Conservation (phyloP, 2,888 invertebrate genomes). For the Nomada flava region DNA sequence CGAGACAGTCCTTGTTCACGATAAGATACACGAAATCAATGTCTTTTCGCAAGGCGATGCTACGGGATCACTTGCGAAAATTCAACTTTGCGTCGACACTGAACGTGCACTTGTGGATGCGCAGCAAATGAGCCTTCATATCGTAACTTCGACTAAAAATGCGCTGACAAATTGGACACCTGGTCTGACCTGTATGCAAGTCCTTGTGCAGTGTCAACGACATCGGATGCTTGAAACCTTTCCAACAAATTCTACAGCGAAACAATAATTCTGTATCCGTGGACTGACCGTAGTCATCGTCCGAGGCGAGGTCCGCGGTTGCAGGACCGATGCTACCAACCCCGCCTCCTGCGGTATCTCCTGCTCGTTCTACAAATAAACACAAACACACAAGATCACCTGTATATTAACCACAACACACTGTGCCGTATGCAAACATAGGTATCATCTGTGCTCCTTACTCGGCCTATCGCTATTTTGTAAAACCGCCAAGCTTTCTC, state of each 20-base stretch:
- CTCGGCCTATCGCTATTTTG: slow-evolving; percentile 7
- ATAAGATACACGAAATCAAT: not conserved
- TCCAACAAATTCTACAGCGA: slow-evolving; percentile 87
- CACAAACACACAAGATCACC: slow-evolving; percentile 75
- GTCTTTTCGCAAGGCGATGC: not conserved
- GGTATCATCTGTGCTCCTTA: slow-evolving; percentile 8
- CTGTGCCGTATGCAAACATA: slow-evolving; percentile 33
- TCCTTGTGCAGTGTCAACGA: slow-evolving; percentile 88
- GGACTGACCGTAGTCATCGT: slow-evolving; percentile 79
- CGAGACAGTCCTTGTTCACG: not conserved
- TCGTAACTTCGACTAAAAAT: slow-evolving; percentile 88
- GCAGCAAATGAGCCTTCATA: slow-evolving; percentile 87
- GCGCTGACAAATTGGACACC: slow-evolving; percentile 87
- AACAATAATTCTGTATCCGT: slow-evolving; percentile 86
- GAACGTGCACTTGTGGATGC: slow-evolving; percentile 86
- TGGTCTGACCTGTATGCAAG: slow-evolving; percentile 87
- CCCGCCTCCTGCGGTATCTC: slow-evolving; percentile 68
- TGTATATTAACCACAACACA: slow-evolving; percentile 64
- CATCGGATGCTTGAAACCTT: slow-evolving; percentile 88
- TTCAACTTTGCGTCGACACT: slow-evolving; percentile 73
- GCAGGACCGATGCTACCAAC: slow-evolving; percentile 75
- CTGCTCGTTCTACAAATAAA: slow-evolving; percentile 81
- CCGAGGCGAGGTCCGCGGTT: slow-evolving; percentile 76
- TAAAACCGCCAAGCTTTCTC: not conserved
- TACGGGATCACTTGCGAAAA: slow-evolving; percentile 62